phyloP scores from a whole-genome alignment of 2,797 vertebrate genomes.

The Capromys pilorides region DNA sequence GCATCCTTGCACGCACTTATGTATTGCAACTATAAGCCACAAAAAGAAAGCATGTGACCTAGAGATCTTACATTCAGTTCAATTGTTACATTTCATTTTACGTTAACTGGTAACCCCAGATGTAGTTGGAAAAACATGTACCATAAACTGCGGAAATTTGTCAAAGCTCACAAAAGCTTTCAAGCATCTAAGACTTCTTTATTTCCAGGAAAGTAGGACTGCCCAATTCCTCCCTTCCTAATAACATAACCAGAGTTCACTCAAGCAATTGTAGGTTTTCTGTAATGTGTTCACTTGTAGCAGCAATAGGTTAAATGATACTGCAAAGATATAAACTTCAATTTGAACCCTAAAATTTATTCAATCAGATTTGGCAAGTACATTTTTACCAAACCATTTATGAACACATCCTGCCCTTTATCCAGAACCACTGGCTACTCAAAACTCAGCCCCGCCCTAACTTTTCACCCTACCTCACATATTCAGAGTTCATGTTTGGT shows the following conservation, averaged over 20 bases:
- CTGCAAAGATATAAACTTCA: not conserved
- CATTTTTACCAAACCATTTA: not conserved
- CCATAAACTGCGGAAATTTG: slow-evolving; percentile 34
- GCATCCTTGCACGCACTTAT: not conserved
- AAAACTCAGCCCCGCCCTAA: not conserved
- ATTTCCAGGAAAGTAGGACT: not conserved
- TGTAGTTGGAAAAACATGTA: slow-evolving; percentile 15
- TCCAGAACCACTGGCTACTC: not conserved
- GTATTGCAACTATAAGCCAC: not conserved
- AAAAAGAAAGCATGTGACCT: not conserved
- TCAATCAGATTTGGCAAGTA: not conserved
- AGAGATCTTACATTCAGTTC: slow-evolving; percentile 23
- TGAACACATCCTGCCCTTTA: not conserved
- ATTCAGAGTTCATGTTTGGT: not conserved
- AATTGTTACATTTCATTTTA: slow-evolving; percentile 38
- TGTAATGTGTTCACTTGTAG: not conserved
- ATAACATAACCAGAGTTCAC: slow-evolving; percentile 17
- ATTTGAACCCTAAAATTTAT: not conserved
- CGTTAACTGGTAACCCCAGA: slow-evolving; percentile 63
- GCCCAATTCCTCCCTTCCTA: not conserved
- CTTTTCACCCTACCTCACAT: not conserved
- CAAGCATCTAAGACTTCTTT: not conserved
- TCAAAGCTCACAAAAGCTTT: slow-evolving; percentile 46
- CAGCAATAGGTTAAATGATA: not conserved
- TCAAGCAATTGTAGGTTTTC: not conserved